These are phyloP conservation scores for Aurelia sp. DNA, from an alignment of 30 jellyfish, hydroid and myxozoan genomes.

Conservation along the genomic window DNA sequence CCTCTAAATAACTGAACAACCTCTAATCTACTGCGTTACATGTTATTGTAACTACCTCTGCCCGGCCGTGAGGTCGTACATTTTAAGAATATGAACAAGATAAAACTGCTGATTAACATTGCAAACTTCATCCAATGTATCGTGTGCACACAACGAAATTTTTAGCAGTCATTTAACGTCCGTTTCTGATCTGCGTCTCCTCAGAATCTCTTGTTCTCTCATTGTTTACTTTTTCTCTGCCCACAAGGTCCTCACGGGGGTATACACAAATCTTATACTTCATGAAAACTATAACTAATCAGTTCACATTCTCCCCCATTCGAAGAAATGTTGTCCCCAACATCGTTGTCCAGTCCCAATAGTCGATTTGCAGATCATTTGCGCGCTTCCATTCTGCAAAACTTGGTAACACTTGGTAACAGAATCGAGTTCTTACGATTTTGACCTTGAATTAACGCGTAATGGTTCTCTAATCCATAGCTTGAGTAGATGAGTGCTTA, in stretches of 20 bases:
- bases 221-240: too few species aligned
- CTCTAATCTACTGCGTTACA: too few species aligned
- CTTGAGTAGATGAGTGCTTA: background rate
- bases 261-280: too few species aligned
- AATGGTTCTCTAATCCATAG: background rate
- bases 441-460: background rate
- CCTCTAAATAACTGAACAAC: too few species aligned
- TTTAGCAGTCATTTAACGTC: too few species aligned
- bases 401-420: background rate
- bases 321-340: constrained; percentile 6
- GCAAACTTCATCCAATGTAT: too few species aligned
- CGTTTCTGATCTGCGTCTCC: too few species aligned
- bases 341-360: background rate
- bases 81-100: too few species aligned
- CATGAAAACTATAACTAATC: too few species aligned
- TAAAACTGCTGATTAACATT: background rate
- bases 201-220: too few species aligned
- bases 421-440: background rate
- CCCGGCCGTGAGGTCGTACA: background rate
- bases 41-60: too few species aligned
- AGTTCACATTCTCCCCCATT: constrained; percentile 28
- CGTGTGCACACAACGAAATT: background rate
- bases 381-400: constrained; percentile 6
- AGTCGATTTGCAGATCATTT: background rate
- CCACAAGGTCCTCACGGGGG: background rate